Base-by-base conservation (phyloP, 2,888 invertebrate genomes). In the Apotomis turbidana region DNA sequence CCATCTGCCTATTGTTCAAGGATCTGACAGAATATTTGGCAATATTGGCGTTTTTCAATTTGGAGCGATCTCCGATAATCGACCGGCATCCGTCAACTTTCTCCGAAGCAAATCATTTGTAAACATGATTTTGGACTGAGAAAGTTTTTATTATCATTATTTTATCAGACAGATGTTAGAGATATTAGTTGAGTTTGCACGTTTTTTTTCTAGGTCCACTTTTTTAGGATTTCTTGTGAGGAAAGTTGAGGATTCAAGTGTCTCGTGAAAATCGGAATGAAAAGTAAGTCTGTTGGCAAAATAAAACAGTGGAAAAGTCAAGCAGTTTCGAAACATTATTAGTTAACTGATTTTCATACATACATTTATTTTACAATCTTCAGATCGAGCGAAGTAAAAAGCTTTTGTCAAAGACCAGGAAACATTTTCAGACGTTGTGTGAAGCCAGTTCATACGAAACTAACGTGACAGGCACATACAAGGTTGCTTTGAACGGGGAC, bases 81-180 rank as follows among this genome's bases (percentile, higher is more conserved):
- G 63, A 60, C 57, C 76, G 77, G 74, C 75, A 75, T 75, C 75
- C 74, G 68, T 68, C 70, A 69, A 75, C 78, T 78, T 78, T 78
- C 78, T 74, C 78, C 73, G 74, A 71, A 51, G 63, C 55, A 57
- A 74, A 71, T 74, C 68, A 70, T 68, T 67, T 41, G 61, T 63
- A 72, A 75, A 66, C 69, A 75, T 71, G 68, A 62, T 61, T 68
- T 72, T 72, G 46, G 58, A 13, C 38, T 70, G 62, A 51, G 71
- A 71, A 71, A 74, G 67, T 68, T 66, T 9, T 69, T 27, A 55
- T 67, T 63, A 71, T 74, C 70, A 54, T 70, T 64, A 59, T 61
- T 41, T 44, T 55, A 74, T 70, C 71, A 27, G 71, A 74, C 71
- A 63, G 60, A 62, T 61, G 57, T 44, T 49, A n/a, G 67, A 41